Base-by-base conservation (phyloP, 2,888 invertebrate genomes). In the Amiota mariae region DNA sequence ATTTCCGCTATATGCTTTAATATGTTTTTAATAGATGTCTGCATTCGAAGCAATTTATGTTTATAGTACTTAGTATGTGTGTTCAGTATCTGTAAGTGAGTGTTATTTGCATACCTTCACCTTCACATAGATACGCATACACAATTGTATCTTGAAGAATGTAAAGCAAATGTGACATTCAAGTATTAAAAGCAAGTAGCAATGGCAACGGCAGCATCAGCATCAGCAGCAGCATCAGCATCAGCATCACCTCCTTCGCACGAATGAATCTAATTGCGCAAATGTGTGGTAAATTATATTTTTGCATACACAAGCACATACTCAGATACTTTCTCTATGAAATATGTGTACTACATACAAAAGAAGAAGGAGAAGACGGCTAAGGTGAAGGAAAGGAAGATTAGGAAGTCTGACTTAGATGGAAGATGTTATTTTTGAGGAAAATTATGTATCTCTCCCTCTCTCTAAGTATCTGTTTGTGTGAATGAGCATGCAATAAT, bases 241-340 rank as follows among this genome's bases (percentile, higher is more conserved):
- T 64, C 71, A 71, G 71, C 36, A 75, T 73, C 75, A 51, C 54
- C 46, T 73, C 70, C 76, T 79, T 70, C 64, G 80, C 82, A 85
- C 85, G 81, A 84, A 84, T 84, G 82, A 80, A 81, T 84, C 81
- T 85, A 84, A 84, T 85, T 84, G 85, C 82, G 85, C 82, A 85
- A 84, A 85, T 84, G 82, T 84, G 84, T 85, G 84, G 80, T 85
- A 84, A 84, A 85, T 84, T 85, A 84, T 84, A 85, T 85, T 85
- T 82, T 82, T 84, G 84, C 82, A 85, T 83, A 83, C 83, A 76
- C 36, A 68, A 13, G 13, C 3, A 54, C 2, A 66, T 13, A 12
- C 48, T 20, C 66, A 49, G 12, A 18, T 59, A 59, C 12, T 12
- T 12, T n/a, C 12, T 24, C 24, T 24, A 24, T 1, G 2, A 24